Evolutionary conservation across 2,888 invertebrate genomes (phyloP).

Genomic region (Drosophila incognita): DNA sequence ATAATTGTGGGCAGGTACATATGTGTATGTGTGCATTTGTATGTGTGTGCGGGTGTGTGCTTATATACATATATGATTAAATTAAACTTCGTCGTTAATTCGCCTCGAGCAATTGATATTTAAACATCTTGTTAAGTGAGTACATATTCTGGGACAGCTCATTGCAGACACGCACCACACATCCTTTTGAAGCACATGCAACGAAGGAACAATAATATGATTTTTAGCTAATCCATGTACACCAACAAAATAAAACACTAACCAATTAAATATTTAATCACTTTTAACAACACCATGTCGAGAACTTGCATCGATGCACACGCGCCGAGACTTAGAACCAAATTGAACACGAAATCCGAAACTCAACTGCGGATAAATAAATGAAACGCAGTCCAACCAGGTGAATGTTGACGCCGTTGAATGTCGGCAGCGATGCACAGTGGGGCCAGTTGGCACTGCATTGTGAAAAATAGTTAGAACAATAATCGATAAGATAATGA

Average conservation of each 20-base stretch:
- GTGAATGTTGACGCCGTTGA: conserved; percentile 33
- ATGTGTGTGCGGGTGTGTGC: background rate
- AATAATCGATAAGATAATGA: background rate
- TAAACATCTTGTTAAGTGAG: conserved; percentile 74
- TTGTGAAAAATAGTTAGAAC: background rate
- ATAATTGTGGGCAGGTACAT: conserved; percentile 32
- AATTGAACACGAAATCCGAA: conserved; percentile 77
- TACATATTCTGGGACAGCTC: conserved; percentile 76
- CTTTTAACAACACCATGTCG: conserved; percentile 79
- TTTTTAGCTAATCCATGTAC: conserved; percentile 3
- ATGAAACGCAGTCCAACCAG: conserved; percentile 44
- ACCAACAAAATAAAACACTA: conserved; percentile 54
- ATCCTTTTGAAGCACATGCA: conserved; percentile 60
- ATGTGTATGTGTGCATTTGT: conserved; percentile 4
- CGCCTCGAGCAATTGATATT: conserved; percentile 72
- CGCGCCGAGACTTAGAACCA: conserved; percentile 79
- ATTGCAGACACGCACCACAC: conserved; percentile 72
- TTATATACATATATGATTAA: background rate
- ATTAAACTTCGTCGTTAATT: conserved; percentile 31
- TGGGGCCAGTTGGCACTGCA: conserved; percentile 25
- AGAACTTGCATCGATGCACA: conserved; percentile 67
- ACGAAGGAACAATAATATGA: conserved; percentile 19
- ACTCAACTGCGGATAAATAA: conserved; percentile 66
- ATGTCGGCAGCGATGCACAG: conserved; percentile 48
- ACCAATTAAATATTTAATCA: conserved; percentile 82